Evolutionary conservation across 2,797 vertebrate genomes (phyloP).

Genomic region (Hafferia zeledoni): DNA sequence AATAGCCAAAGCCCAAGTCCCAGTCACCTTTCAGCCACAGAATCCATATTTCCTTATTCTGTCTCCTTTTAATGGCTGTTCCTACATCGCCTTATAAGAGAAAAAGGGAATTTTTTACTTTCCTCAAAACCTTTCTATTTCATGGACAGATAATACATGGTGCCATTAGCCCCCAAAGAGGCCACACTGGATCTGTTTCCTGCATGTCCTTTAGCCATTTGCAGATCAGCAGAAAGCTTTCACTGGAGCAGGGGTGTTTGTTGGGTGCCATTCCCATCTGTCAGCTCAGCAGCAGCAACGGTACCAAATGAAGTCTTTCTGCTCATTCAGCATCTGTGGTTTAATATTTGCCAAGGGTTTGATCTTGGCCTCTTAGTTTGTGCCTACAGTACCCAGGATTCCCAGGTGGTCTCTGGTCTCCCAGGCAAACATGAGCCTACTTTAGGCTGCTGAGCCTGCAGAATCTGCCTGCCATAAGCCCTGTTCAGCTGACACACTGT

Average conservation of each 20-base stretch:
- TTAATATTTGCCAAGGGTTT: neutral
- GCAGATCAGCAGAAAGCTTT: neutral
- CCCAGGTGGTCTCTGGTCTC: neutral
- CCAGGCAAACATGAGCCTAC: neutral
- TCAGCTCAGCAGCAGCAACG: neutral
- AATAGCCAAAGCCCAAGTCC: neutral
- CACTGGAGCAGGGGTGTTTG: neutral
- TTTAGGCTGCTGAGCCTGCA: neutral
- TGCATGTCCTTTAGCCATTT: neutral
- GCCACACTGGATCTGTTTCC: neutral
- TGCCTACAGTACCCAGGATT: neutral
- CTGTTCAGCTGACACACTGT: neutral
- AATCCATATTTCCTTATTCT: neutral
- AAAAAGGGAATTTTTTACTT: neutral
- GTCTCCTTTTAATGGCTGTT: neutral
- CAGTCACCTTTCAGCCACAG: neutral
- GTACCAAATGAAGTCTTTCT: neutral
- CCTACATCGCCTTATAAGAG: fast-evolving
- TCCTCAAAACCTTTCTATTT: neutral
- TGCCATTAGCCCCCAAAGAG: neutral
- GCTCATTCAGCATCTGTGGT: neutral
- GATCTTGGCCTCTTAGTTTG: neutral
- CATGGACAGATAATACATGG: fast-evolving
- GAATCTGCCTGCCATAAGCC: neutral
- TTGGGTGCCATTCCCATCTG: neutral